phyloP scores from a whole-genome alignment of 2,797 vertebrate species.

The Chelidonichthys spinosus region DNA sequence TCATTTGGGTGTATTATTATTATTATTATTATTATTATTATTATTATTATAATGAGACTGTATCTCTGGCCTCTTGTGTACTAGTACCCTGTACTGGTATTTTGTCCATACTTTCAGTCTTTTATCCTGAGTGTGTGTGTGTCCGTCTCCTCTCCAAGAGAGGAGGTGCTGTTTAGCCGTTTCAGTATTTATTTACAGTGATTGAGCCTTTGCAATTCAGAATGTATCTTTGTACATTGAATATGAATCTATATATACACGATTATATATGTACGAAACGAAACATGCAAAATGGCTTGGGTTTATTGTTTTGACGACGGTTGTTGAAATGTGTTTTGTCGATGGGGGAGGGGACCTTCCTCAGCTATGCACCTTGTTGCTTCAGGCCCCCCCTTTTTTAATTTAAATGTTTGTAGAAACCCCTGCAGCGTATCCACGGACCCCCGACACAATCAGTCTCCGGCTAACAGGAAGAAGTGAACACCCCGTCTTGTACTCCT shows the following conservation, averaged over 20 bases:
- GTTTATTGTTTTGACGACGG: constrained; percentile 61
- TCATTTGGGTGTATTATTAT: constrained; percentile 68
- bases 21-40: no score
- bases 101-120: constrained; percentile 27
- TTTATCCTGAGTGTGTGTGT: constrained; percentile 4
- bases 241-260: constrained; percentile 82
- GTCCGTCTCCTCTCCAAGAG: constrained; percentile 55
- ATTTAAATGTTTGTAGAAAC: neutral
- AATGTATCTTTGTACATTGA: constrained; percentile 99
- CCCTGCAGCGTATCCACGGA: constrained; percentile 16
- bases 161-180: constrained; percentile 88
- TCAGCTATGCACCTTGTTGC: constrained; percentile 79
- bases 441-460: constrained; percentile 20
- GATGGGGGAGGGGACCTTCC: constrained; percentile 39
- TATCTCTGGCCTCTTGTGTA: constrained; percentile 77
- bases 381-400: constrained; percentile 6
- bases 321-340: constrained; percentile 42
- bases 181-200: constrained; percentile 98
- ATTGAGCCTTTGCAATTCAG: constrained; percentile 94
- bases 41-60: constrained; percentile 36
- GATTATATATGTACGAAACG: constrained; percentile 93
- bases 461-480: neutral
- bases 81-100: constrained; percentile 81
- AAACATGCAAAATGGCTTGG: constrained; percentile 77
- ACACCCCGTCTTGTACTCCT: constrained; percentile 46